A percentile compares a stretch with the other conserved stretches of the same genome.
Conservation (phyloP, 2,888 invertebrate species). For the Ommatoiulus sabulosus region DNA sequence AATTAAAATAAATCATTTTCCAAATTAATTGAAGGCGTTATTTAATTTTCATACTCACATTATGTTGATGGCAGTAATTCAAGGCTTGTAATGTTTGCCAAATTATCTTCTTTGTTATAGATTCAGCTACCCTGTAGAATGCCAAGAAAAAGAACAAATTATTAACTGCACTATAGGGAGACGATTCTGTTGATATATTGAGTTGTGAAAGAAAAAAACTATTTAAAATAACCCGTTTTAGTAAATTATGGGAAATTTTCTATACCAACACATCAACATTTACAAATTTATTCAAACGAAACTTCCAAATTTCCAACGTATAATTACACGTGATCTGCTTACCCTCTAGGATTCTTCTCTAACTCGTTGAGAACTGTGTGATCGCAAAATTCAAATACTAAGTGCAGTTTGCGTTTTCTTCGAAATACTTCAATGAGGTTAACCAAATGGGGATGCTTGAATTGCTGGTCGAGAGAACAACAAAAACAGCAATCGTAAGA, state of each 20-base stretch:
- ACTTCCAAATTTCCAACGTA: neutral
- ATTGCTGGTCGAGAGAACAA: constrained; percentile 76
- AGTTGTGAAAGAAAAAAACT: too few relatives aligned
- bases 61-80: constrained; percentile 95
- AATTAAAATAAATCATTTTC: neutral
- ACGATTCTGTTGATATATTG: too few relatives aligned
- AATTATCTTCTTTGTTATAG: constrained; percentile 88
- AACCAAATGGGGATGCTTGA: constrained; percentile 97
- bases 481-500: neutral
- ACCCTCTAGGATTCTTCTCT: constrained; percentile 93
- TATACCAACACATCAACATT: too few relatives aligned
- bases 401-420: constrained; percentile 91
- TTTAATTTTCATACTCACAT: constrained; percentile 68
- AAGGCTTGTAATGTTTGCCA: constrained; percentile 97
- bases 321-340: constrained; percentile 57
- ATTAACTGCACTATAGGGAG: too few relatives aligned
- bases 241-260: too few relatives aligned
- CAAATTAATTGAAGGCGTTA: neutral
- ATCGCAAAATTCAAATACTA: constrained; percentile 99
- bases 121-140: constrained; percentile 76
- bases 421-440: constrained; percentile 98
- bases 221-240: too few relatives aligned
- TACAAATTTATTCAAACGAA: too few relatives aligned
- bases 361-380: constrained; percentile 96
- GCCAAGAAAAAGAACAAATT: too few relatives aligned